Evolutionary conservation across 2,888 invertebrate species (phyloP).

Genomic region (Drosophila melanocephala): DNA sequence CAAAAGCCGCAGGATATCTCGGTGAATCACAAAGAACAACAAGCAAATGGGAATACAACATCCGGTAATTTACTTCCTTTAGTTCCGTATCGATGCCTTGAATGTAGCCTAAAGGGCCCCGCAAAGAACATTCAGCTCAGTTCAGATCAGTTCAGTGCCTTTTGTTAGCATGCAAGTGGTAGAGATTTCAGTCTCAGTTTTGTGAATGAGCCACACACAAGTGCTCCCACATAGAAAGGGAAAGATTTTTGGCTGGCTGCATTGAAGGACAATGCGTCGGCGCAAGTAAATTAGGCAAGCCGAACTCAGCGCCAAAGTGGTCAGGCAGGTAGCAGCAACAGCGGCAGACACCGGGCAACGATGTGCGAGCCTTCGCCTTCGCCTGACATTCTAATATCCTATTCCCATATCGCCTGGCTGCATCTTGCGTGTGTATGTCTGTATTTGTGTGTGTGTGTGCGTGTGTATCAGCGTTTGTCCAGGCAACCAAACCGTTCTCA

Average conservation of each 20-base stretch:
- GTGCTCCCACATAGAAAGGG: conserved; percentile 28
- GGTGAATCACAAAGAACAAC: conserved; percentile 73
- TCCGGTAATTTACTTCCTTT: conserved; percentile 85
- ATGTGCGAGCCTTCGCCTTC: conserved; percentile 29
- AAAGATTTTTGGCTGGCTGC: conserved; percentile 24
- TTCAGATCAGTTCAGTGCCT: conserved; percentile 56
- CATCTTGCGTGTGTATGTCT: conserved; percentile 52
- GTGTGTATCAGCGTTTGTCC: conserved; percentile 34
- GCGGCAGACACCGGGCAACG: neutral
- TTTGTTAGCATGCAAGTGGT: conserved; percentile 61
- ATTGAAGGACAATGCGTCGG: conserved; percentile 51
- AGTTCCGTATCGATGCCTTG: conserved; percentile 76
- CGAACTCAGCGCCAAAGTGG: conserved; percentile 64
- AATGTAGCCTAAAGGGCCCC: conserved; percentile 19
- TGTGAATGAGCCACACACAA: conserved; percentile 69
- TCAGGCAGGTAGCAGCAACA: conserved; percentile 62
- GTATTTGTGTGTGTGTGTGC: neutral
- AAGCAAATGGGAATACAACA: conserved; percentile 83
- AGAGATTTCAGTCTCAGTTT: conserved; percentile 69
- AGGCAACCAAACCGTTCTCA: conserved; percentile 64
- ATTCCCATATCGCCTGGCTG: conserved; percentile 69
- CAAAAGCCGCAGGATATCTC: conserved; percentile 76
- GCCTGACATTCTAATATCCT: conserved; percentile 67
- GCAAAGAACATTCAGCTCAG: conserved; percentile 47
- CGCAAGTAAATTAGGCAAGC: conserved; percentile 84